Percentiles rank a stretch among this genome's conserved stretches.
Evolutionary conservation across 1,140 invertebrate genomes (phyloP).

Genomic region (Spodoptera litura): DNA sequence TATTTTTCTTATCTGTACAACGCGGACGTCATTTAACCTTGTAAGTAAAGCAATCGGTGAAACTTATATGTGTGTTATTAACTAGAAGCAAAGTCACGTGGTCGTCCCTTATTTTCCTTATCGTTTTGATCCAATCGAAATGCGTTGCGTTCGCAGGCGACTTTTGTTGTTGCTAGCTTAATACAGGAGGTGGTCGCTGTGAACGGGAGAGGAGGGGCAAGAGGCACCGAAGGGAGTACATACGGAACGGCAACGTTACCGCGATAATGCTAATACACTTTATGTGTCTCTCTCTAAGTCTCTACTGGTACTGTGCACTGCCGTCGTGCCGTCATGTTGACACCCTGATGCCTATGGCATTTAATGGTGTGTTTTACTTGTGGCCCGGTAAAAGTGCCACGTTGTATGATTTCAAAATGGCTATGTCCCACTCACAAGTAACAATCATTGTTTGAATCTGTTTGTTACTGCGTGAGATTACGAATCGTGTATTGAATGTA

Average conservation of each 20-base stretch:
- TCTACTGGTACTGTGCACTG: slow-evolving; percentile 19
- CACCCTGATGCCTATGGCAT: slow-evolving; percentile 9
- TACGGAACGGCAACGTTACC: slow-evolving; percentile 75
- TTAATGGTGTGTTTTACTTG: slow-evolving; percentile 8
- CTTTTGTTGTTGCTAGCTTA: slow-evolving; percentile 65
- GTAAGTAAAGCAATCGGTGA: slow-evolving; percentile 62
- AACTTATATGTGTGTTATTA: slow-evolving; percentile 63
- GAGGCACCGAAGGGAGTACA: slow-evolving; percentile 77
- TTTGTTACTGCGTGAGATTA: slow-evolving; percentile 32
- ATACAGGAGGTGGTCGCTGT: slow-evolving; percentile 67
- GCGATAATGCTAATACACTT: slow-evolving; percentile 74
- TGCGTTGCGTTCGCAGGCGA: slow-evolving; percentile 61
- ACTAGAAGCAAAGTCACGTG: slow-evolving; percentile 67
- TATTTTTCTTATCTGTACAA: slow-evolving; percentile 58
- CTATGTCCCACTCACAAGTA: slow-evolving; percentile 9
- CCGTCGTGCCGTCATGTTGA: slow-evolving; percentile 25
- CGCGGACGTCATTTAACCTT: slow-evolving; percentile 65
- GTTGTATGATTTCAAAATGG: slow-evolving; percentile 20
- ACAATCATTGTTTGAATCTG: slow-evolving; percentile 28
- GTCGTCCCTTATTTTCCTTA: slow-evolving; percentile 69
- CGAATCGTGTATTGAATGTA: slow-evolving; percentile 26
- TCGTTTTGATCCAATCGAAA: slow-evolving; percentile 73
- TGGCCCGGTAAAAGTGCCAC: slow-evolving; percentile 22
- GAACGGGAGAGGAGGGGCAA: slow-evolving; percentile 73
- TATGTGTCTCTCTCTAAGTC: slow-evolving; percentile 52